Evolutionary conservation across 2,888 invertebrate species (phyloP).

Genomic region (Pyrgus malvae): DNA sequence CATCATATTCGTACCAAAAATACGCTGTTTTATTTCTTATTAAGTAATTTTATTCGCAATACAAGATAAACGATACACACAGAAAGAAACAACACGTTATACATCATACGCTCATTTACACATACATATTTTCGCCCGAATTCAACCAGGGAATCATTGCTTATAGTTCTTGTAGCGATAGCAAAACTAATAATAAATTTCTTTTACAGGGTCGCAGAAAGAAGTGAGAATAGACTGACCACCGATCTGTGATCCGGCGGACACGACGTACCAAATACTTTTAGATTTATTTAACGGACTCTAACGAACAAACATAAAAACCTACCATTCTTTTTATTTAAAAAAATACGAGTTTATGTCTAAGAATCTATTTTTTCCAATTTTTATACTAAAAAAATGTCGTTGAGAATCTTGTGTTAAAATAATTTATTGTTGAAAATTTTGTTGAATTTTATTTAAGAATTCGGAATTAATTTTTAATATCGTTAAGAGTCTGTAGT

Average conservation of each 20-base stretch:
- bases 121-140: too few species aligned
- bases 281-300: slow-evolving; percentile 30
- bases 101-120: too few species aligned
- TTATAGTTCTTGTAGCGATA: too few species aligned
- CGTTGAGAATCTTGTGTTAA: not conserved
- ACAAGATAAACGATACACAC: too few species aligned
- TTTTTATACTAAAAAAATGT: too few species aligned
- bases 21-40: too few species aligned
- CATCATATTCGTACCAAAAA: too few species aligned
- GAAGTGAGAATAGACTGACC: slow-evolving; percentile 20
- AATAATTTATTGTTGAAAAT: slow-evolving; percentile 1
- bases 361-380: not conserved
- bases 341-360: not conserved
- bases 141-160: too few species aligned
- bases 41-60: too few species aligned
- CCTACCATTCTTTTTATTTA: not conserved
- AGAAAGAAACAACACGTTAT: too few species aligned
- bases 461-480: not conserved
- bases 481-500: slow-evolving; percentile 18
- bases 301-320: slow-evolving; percentile 10
- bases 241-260: slow-evolving; percentile 42
- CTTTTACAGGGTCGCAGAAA: slow-evolving; percentile 15
- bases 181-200: not conserved
- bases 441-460: not conserved
- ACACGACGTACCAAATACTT: slow-evolving; percentile 34